Evolutionary conservation across 2,888 invertebrate genomes (phyloP).

Genomic region (Anagyrus pseudococci): DNA sequence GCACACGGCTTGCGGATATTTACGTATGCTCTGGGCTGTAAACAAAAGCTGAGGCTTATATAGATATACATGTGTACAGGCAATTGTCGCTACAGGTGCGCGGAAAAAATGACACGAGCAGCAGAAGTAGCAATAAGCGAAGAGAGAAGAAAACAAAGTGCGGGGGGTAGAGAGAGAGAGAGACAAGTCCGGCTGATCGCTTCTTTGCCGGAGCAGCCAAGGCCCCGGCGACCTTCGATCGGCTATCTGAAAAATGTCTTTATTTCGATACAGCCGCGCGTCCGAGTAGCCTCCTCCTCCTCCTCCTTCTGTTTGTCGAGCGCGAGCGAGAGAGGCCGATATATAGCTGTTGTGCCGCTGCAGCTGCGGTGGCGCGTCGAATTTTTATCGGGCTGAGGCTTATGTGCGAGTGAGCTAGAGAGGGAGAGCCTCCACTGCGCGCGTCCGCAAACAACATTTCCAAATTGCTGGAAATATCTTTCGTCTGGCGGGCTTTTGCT

Average conservation of each 20-base stretch:
- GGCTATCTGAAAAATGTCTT: constrained; percentile 31
- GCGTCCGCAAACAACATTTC: too few relatives aligned
- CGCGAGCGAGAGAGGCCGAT: neutral
- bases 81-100: neutral
- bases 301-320: constrained; percentile 21
- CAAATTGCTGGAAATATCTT: too few relatives aligned
- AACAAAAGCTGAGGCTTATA: neutral
- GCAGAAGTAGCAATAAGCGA: neutral
- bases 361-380: neutral
- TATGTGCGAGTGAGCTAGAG: too few relatives aligned
- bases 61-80: too few relatives aligned
- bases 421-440: too few relatives aligned
- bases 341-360: neutral
- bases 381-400: neutral
- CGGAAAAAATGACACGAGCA: neutral
- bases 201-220: constrained; percentile 38
- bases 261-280: constrained; percentile 17
- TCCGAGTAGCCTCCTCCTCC: neutral
- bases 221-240: constrained; percentile 42
- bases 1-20: neutral
- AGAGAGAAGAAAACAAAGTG: constrained; percentile 22
- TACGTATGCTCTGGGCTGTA: neutral
- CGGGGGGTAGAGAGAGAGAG: constrained; percentile 16
- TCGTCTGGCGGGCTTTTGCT: too few relatives aligned
- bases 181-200: neutral